Percentiles rank a stretch among this genome's conserved stretches.
phyloP scores from a whole-genome alignment of 2,888 invertebrate species.

The Mesorhabditis spiculigera region DNA sequence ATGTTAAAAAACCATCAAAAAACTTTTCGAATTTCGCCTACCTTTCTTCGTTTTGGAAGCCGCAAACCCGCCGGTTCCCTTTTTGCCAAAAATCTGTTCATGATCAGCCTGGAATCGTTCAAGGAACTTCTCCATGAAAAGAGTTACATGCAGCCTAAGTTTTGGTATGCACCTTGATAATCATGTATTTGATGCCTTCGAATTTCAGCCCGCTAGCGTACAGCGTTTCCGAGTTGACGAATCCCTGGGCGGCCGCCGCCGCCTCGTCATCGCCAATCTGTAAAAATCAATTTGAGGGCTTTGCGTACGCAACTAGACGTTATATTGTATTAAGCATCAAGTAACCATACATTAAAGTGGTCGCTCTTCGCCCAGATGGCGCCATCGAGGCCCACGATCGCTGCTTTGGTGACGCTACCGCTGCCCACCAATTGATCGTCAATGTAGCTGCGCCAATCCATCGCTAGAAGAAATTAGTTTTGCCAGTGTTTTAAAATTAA shows the following conservation, averaged over 20 bases:
- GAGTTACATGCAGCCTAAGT: not conserved
- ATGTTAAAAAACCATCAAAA: no score
- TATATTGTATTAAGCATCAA: no score
- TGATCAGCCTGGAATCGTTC: slow-evolving; percentile 48
- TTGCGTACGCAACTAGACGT: no score
- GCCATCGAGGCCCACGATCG: slow-evolving; percentile 56
- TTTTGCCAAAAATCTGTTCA: slow-evolving; percentile 58
- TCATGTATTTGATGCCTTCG: slow-evolving; percentile 55
- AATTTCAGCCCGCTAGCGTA: slow-evolving; percentile 52
- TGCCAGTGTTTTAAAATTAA: no score
- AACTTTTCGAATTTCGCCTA: slow-evolving; percentile 13
- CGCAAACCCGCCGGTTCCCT: slow-evolving; percentile 56
- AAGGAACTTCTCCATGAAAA: not conserved
- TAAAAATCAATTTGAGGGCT: slow-evolving; percentile 1
- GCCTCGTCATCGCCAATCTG: slow-evolving; percentile 45
- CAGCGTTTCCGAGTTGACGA: slow-evolving; percentile 40
- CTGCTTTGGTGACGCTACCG: slow-evolving; percentile 55
- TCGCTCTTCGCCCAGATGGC: slow-evolving; percentile 56
- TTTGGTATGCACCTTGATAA: slow-evolving; percentile 24
- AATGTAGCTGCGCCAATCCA: slow-evolving; percentile 40
- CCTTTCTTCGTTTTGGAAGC: slow-evolving; percentile 55
- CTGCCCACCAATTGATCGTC: slow-evolving; percentile 45
- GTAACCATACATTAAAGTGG: slow-evolving; percentile 56
- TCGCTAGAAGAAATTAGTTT: no score
- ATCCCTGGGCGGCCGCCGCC: slow-evolving; percentile 44